These are phyloP conservation scores for Muntiacus muntjak DNA, from an alignment of 2,113 vertebrate species.

Conservation along the genomic window DNA sequence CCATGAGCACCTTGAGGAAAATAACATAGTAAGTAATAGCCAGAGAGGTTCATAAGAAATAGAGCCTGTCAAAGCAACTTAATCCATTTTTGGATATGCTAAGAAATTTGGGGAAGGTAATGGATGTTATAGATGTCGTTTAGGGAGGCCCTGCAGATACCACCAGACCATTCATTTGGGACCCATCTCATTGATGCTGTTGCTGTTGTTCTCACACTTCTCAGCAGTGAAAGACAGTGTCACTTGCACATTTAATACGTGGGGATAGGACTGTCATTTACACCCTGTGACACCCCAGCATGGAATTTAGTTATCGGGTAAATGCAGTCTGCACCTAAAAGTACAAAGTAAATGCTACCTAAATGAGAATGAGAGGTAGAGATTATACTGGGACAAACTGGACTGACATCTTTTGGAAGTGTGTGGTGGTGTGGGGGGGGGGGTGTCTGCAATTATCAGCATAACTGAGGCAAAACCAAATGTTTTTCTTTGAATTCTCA, in stretches of 20 bases:
- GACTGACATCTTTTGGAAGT: background rate
- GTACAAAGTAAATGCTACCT: slow-evolving; percentile 9
- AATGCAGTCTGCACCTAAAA: slow-evolving; percentile 8
- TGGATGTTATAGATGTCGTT: background rate
- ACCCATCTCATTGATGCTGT: background rate
- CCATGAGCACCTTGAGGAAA: slow-evolving; percentile 70
- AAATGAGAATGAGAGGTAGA: slow-evolving; percentile 1
- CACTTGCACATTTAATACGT: background rate
- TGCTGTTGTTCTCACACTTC: background rate
- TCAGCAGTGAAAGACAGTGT: background rate
- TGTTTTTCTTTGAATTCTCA: background rate
- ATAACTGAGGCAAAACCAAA: slow-evolving; percentile 21
- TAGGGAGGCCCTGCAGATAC: background rate
- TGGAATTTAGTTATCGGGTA: background rate
- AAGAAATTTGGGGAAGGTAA: slow-evolving; percentile 46
- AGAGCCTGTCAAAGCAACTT: slow-evolving; percentile 62
- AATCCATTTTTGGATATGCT: slow-evolving; percentile 60
- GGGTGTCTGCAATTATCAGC: background rate
- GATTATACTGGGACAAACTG: background rate
- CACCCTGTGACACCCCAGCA: background rate
- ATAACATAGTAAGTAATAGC: slow-evolving; percentile 70
- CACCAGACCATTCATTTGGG: slow-evolving; percentile 6
- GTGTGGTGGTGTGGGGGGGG: too few species aligned
- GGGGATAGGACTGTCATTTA: background rate
- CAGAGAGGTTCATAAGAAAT: slow-evolving; percentile 63